These are phyloP conservation scores for Bufo gargarizans DNA, from an alignment of 2,113 vertebrate species.

Conservation along the genomic window DNA sequence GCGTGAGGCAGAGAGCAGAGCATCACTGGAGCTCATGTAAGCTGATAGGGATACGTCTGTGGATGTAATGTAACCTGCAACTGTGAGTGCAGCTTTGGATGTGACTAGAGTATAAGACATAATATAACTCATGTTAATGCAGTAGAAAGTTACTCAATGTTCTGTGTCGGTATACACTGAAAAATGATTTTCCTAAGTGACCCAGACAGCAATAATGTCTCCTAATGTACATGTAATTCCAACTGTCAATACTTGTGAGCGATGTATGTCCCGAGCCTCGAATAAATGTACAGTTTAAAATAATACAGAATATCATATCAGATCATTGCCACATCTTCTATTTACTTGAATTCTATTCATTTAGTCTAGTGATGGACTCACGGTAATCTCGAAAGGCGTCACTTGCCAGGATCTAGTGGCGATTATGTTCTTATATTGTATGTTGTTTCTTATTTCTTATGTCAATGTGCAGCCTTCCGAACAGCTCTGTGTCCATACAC, in stretches of 20 bases:
- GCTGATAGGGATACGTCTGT: no score
- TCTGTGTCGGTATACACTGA: neutral
- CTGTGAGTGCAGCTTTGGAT: neutral
- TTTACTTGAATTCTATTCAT: neutral
- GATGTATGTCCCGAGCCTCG: neutral
- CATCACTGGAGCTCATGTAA: no score
- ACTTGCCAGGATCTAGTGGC: no score
- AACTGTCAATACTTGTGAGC: neutral
- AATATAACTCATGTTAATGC: neutral
- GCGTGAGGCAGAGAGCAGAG: no score
- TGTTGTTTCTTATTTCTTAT: no score
- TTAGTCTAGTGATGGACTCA: neutral
- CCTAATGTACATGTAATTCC: neutral
- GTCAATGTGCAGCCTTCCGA: no score
- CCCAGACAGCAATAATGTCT: no score
- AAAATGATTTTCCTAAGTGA: neutral
- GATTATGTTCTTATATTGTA: no score
- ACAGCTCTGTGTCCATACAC: no score
- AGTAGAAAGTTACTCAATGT: neutral
- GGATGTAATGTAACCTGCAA: no score
- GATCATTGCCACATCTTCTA: neutral
- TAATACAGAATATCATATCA: neutral
- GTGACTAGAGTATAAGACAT: neutral
- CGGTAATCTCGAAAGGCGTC: neutral
- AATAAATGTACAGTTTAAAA: constrained; percentile 44